These are phyloP conservation scores for Abrostola triplasia DNA, from an alignment of 2,888 invertebrate species.

Conservation along the genomic window DNA sequence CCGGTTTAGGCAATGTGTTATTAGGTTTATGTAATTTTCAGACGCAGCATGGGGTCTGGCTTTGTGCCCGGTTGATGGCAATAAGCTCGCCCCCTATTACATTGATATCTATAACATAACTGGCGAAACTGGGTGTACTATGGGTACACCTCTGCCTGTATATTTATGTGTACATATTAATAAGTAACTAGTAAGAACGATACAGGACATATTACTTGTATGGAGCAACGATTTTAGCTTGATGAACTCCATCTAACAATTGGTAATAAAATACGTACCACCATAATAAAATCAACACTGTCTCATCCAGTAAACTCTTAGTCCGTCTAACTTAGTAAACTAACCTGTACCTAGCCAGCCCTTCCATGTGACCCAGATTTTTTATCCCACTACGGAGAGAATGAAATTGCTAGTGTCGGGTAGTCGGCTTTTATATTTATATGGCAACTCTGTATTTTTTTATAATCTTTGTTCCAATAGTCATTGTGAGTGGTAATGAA, in stretches of 20 bases:
- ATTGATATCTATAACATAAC: too few species aligned
- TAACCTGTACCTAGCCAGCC: conserved; percentile 64
- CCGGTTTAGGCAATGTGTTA: too few species aligned
- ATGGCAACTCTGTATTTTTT: conserved; percentile 74
- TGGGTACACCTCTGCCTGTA: too few species aligned
- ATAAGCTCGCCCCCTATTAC: too few species aligned
- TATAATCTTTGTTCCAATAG: conserved; percentile 65
- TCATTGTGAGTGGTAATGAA: conserved; percentile 49
- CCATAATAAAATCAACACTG: background rate
- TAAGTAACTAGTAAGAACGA: too few species aligned
- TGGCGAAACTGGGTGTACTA: too few species aligned
- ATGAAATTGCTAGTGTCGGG: conserved; percentile 84
- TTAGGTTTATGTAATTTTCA: too few species aligned
- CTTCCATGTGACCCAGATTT: conserved; percentile 83
- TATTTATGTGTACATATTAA: too few species aligned
- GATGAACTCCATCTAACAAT: background rate
- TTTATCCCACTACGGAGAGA: conserved; percentile 82
- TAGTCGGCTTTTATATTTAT: conserved; percentile 68
- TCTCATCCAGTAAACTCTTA: conserved; percentile 61
- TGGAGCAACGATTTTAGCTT: conserved; percentile 10
- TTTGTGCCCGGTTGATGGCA: too few species aligned
- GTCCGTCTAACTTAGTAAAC: conserved; percentile 40
- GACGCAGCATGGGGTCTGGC: too few species aligned
- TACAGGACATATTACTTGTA: background rate
- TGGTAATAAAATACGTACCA: background rate